Evolutionary conservation across 2,797 vertebrate genomes (phyloP).

Genomic region (Iguana delicatissima): DNA sequence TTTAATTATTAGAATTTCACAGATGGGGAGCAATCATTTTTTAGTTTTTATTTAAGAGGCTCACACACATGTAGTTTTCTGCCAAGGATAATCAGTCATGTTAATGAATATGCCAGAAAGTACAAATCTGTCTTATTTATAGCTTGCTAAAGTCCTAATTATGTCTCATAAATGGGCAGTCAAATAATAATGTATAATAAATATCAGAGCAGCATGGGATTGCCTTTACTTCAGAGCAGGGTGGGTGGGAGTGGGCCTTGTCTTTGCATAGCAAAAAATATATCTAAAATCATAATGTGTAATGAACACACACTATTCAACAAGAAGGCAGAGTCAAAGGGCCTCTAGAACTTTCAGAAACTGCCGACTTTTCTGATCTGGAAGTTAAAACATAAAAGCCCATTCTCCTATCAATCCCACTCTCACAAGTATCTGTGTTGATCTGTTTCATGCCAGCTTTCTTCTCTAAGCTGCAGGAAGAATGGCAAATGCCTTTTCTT

Average conservation of each 20-base stretch:
- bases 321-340: neutral
- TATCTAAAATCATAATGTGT: constrained; percentile 25
- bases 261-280: constrained; percentile 32
- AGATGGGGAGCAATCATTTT: constrained; percentile 78
- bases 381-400: neutral
- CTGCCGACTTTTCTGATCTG: neutral
- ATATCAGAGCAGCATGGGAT: constrained; percentile 57
- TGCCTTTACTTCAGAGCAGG: constrained; percentile 44
- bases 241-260: neutral
- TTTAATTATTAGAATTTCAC: constrained; percentile 80
- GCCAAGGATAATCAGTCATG: constrained; percentile 71
- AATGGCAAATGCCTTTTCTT: neutral
- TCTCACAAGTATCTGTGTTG: too few species aligned
- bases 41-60: constrained; percentile 76
- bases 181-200: constrained; percentile 70
- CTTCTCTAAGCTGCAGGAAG: neutral
- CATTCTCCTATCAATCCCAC: neutral
- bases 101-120: constrained; percentile 77
- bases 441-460: neutral
- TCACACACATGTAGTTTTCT: constrained; percentile 65
- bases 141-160: constrained; percentile 73
- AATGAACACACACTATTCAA: constrained; percentile 26
- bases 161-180: constrained; percentile 71
- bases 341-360: neutral
- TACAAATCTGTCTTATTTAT: constrained; percentile 75